Base-by-base conservation (phyloP, 92 coral and sea anemone species). In the Meandrina meandrites region DNA sequence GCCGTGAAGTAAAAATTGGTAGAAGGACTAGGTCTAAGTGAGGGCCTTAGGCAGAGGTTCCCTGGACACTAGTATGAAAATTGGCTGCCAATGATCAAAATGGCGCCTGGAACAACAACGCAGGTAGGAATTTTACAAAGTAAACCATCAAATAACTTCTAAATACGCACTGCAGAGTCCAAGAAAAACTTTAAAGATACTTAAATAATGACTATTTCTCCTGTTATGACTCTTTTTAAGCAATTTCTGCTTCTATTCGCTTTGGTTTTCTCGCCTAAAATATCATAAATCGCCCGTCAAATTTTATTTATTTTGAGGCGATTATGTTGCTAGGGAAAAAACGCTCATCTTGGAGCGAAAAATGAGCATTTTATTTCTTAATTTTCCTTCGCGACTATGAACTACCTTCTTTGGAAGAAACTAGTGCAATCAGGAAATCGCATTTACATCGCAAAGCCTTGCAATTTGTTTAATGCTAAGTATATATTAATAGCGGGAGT, bases 71-170 rank as follows among this genome's bases (percentile, higher is more conserved):
- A 83, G 76, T 37, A 53, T 16, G 15, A 36, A 42, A 32, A 19
- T 70, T 72, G 27, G 40, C 81, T 31, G 66, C 12, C 80, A 68
- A 47, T 42, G 60, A 84, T 42, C 91, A 95, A 94, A 74, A 96
- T 96, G 99, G 98, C 99, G 94, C 99, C 99, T 88, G 99, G 95
- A 67, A 95, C 99, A 34, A 79, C 89, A 90, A 93, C 89, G 71
- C 94, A 92, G 98, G 98, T 94, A 86, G 79, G 75, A 54, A 87
- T 30, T 53, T 86, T 40, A 7, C 17, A 66, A 42, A 75, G 47
- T 45, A 51, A 35, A 47, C n/a, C 32, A 32, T 1, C 53, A 47
- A 28, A 34, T 66, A 22, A 56, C 31, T 47, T 16, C 30, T 50
- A 27, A 79, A 53, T 69, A 57, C 21, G 21, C 64, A 3, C 34